A percentile compares a stretch with the other conserved stretches of the same genome.
Conservation (phyloP, 2,888 invertebrate species). For the Synergus umbraculus region DNA sequence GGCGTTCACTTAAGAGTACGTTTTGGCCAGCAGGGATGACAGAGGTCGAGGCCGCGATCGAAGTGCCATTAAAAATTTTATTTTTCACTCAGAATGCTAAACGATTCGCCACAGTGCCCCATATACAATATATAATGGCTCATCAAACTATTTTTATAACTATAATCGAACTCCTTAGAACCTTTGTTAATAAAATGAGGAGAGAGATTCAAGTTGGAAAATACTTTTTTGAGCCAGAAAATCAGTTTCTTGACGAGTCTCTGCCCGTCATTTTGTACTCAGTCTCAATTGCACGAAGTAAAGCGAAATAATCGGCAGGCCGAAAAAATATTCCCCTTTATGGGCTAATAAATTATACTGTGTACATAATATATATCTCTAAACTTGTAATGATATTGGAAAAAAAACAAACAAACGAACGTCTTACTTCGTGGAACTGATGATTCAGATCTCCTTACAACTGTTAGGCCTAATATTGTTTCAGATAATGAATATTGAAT, state of each 20-base stretch:
- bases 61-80: conserved; percentile 61
- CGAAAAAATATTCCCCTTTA: conserved; percentile 16
- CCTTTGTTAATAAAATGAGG: neutral
- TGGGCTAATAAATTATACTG: conserved; percentile 6
- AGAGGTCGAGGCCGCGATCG: conserved; percentile 43
- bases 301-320: conserved; percentile 23
- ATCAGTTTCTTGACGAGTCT: conserved; percentile 45
- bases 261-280: conserved; percentile 43
- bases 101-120: conserved; percentile 45
- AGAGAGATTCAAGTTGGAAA: neutral
- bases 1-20: neutral
- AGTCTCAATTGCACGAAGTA: conserved; percentile 2
- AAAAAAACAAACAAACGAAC: neutral
- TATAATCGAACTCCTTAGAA: no score
- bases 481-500: neutral
- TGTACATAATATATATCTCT: conserved; percentile 31
- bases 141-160: conserved; percentile 5
- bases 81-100: conserved; percentile 59
- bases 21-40: neutral
- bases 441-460: neutral
- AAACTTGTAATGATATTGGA: conserved; percentile 12
- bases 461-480: neutral
- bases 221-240: neutral
- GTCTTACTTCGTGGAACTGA: conserved; percentile 4
- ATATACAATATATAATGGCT: neutral